Conservation (phyloP, 2,797 vertebrate species). For the Diplodus sargus region DNA sequence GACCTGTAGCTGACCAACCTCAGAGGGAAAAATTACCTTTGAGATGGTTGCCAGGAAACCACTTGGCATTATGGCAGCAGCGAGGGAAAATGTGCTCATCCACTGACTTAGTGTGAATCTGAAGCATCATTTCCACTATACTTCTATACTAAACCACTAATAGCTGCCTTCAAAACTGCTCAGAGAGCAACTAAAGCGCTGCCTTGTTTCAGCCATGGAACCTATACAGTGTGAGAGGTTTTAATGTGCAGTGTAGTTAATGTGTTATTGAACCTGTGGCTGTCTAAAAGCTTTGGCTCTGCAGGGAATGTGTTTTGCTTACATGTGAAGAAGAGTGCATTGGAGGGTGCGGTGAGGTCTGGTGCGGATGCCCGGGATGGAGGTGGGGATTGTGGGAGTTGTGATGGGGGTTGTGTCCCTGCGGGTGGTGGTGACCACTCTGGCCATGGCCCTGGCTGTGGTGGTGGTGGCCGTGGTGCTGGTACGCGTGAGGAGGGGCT, state of each 20-base stretch:
- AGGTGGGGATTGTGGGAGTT: conserved; percentile 94
- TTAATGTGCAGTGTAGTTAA: conserved; percentile 57
- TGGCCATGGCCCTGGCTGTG: conserved; percentile 90
- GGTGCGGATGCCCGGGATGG: conserved; percentile 92
- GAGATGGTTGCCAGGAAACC: conserved; percentile 67
- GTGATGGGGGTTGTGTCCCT: conserved; percentile 93
- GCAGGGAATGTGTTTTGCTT: conserved; percentile 50
- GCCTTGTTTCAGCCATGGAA: conserved; percentile 51
- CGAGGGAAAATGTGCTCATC: conserved; percentile 57
- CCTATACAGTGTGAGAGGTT: conserved; percentile 36
- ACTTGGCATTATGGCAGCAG: conserved; percentile 54
- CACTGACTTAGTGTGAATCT: conserved; percentile 50
- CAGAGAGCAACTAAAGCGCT: conserved; percentile 42
- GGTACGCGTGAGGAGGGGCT: conserved; percentile 91
- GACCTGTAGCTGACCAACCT: conserved; percentile 70
- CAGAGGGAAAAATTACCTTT: conserved; percentile 56
- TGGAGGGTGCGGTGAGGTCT: conserved; percentile 94
- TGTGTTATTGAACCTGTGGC: conserved; percentile 67
- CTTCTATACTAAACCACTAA: conserved; percentile 62
- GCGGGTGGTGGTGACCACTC: conserved; percentile 90
- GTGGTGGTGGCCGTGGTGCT: conserved; percentile 90
- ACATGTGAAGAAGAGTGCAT: conserved; percentile 98
- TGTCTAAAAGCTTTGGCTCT: conserved; percentile 51
- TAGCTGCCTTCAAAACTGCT: conserved; percentile 59
- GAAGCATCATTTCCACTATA: conserved; percentile 60